A percentile compares a stretch with the other conserved stretches of the same genome.
Evolutionary conservation across 2,888 invertebrate genomes (phyloP).

Genomic region (Blastobasis lacticolella): DNA sequence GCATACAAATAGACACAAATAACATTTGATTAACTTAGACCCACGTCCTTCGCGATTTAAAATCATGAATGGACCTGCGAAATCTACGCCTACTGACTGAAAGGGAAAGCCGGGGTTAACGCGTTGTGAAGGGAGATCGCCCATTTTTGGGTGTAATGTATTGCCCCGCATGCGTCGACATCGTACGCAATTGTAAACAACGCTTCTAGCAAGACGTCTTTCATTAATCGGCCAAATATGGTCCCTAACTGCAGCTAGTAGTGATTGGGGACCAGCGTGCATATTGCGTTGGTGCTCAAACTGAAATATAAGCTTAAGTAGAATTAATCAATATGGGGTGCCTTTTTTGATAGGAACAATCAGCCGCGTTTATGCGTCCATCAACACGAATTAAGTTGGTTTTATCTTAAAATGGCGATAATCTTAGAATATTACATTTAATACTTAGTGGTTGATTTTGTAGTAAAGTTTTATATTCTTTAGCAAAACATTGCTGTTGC

Average conservation of each 20-base stretch:
- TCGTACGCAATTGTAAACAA: background rate
- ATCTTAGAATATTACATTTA: no score
- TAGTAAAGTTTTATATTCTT: constrained; percentile 4
- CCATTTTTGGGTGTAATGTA: background rate
- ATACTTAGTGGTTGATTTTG: background rate
- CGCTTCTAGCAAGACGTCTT: background rate
- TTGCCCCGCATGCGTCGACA: background rate
- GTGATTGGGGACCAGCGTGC: background rate
- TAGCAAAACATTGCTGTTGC: constrained; percentile 8
- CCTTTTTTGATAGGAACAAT: background rate
- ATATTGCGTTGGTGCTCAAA: background rate
- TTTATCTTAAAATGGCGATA: no score
- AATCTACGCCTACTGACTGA: constrained; percentile 2
- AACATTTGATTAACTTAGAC: constrained; percentile 2
- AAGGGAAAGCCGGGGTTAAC: constrained; percentile 1
- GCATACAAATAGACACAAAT: constrained; percentile 2
- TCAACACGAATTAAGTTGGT: background rate
- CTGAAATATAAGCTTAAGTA: background rate
- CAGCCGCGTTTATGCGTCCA: constrained; percentile 1
- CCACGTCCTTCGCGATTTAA: constrained; percentile 2
- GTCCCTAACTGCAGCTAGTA: background rate
- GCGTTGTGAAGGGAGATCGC: constrained; percentile 1
- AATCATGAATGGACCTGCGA: constrained; percentile 3
- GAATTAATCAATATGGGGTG: no score
- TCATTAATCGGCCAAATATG: background rate